phyloP scores from a whole-genome alignment of 2,797 vertebrate genomes.

The Falco naumanni region DNA sequence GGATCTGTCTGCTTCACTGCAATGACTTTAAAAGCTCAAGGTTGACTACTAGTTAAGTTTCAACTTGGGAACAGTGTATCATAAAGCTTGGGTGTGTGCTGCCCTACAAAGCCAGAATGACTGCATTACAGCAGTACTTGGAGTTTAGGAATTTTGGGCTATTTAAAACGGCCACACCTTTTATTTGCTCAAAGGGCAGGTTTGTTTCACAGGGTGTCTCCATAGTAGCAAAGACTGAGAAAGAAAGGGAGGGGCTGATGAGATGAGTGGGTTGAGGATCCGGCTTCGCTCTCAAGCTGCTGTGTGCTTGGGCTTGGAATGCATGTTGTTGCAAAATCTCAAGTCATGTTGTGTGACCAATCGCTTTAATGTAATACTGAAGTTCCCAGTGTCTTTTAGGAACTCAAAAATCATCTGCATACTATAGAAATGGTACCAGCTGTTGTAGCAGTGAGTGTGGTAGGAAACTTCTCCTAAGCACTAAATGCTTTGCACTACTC shows the following conservation, averaged over 20 bases:
- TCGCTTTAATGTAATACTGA: neutral
- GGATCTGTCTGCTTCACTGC: neutral
- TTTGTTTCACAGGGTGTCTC: slow-evolving; percentile 66
- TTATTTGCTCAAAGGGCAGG: slow-evolving; percentile 61
- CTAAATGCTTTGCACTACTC: accelerated
- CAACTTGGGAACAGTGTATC: neutral
- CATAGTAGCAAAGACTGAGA: slow-evolving; percentile 51
- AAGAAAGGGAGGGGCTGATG: slow-evolving; percentile 5
- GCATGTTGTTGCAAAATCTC: neutral
- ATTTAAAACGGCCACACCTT: slow-evolving; percentile 69
- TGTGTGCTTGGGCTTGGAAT: neutral
- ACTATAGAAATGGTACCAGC: neutral
- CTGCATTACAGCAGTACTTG: slow-evolving; percentile 51
- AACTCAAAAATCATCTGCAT: neutral
- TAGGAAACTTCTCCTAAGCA: neutral
- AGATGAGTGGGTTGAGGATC: neutral
- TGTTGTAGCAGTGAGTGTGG: accelerated
- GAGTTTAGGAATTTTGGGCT: slow-evolving; percentile 44
- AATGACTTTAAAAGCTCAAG: neutral
- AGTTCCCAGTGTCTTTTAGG: neutral
- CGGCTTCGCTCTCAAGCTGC: neutral
- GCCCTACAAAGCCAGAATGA: slow-evolving; percentile 50
- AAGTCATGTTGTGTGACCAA: accelerated
- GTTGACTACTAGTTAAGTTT: slow-evolving; percentile 14
- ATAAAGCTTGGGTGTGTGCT: slow-evolving; percentile 46